Percentiles rank a stretch among this genome's conserved stretches.
These are phyloP conservation scores for Trichoplusia ni DNA, from an alignment of 1,140 invertebrate species.

Conservation along the genomic window DNA sequence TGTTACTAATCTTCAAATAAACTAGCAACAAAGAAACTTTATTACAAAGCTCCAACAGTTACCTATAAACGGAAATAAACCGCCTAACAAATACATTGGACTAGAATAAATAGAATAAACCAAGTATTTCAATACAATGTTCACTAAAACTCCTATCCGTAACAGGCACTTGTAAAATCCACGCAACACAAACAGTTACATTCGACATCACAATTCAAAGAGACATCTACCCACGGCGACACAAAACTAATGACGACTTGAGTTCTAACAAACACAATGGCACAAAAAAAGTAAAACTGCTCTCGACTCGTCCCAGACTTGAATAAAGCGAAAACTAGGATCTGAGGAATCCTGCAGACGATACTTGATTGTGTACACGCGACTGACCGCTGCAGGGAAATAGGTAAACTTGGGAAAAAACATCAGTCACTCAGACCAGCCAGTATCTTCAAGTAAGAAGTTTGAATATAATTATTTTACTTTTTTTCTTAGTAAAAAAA, in stretches of 20 bases:
- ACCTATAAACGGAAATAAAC: too few relatives aligned
- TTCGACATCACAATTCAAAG: slow-evolving; percentile 23
- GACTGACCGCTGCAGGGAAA: slow-evolving; percentile 21
- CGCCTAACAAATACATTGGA: too few relatives aligned
- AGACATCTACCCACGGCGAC: slow-evolving; percentile 26
- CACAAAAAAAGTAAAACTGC: slow-evolving; percentile 27
- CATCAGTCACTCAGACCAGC: slow-evolving; percentile 1
- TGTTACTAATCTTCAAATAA: too few relatives aligned
- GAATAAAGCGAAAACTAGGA: slow-evolving; percentile 30
- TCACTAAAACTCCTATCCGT: neutral
- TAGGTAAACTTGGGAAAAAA: slow-evolving; percentile 13
- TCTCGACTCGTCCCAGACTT: slow-evolving; percentile 27
- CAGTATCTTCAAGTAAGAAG: too few relatives aligned
- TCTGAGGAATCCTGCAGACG: slow-evolving; percentile 30
- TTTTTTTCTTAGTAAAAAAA: too few relatives aligned
- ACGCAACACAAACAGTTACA: slow-evolving; percentile 14
- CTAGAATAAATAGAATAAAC: too few relatives aligned
- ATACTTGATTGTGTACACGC: slow-evolving; percentile 34
- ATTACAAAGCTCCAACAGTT: too few relatives aligned
- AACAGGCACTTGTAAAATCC: slow-evolving; percentile 11
- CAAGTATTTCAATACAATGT: neutral
- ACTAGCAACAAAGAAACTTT: too few relatives aligned
- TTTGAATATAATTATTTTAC: too few relatives aligned
- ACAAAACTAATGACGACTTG: slow-evolving; percentile 28
- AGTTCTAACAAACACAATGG: slow-evolving; percentile 31